phyloP scores from a whole-genome alignment of 1,140 invertebrate genomes.

The Stenopsyche tienmushanensis region DNA sequence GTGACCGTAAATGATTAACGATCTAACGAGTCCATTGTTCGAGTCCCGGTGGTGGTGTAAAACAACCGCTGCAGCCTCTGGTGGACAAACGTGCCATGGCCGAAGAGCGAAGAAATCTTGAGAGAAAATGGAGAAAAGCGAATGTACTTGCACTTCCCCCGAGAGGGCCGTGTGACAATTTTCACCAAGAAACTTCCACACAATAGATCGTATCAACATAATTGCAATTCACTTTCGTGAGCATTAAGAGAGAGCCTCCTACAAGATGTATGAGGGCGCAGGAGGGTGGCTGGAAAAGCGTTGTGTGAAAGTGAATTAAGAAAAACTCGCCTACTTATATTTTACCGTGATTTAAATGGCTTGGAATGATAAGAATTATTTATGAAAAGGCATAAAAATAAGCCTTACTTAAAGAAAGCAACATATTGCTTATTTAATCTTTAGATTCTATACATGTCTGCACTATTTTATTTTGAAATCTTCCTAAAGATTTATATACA shows the following conservation, averaged over 20 bases:
- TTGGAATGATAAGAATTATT: too few relatives aligned
- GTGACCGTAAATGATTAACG: slow-evolving; percentile 29
- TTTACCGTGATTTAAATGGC: too few relatives aligned
- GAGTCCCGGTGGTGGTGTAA: slow-evolving; percentile 19
- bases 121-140: not conserved
- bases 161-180: not conserved
- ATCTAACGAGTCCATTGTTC: slow-evolving; percentile 29
- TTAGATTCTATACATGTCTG: too few relatives aligned
- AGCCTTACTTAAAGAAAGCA: too few relatives aligned
- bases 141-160: not conserved
- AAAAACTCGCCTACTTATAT: too few relatives aligned
- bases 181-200: not conserved
- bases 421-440: too few relatives aligned
- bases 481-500: too few relatives aligned
- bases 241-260: not conserved
- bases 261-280: not conserved
- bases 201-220: not conserved
- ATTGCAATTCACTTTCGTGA: not conserved
- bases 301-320: too few relatives aligned
- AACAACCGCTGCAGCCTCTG: slow-evolving; percentile 21
- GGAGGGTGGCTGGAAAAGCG: too few relatives aligned
- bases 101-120: slow-evolving; percentile 3
- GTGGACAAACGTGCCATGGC: slow-evolving; percentile 14
- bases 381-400: too few relatives aligned
- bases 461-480: too few relatives aligned